Conservation (phyloP, 2,797 vertebrate genomes). For the Melanotaenia parkinsoni region DNA sequence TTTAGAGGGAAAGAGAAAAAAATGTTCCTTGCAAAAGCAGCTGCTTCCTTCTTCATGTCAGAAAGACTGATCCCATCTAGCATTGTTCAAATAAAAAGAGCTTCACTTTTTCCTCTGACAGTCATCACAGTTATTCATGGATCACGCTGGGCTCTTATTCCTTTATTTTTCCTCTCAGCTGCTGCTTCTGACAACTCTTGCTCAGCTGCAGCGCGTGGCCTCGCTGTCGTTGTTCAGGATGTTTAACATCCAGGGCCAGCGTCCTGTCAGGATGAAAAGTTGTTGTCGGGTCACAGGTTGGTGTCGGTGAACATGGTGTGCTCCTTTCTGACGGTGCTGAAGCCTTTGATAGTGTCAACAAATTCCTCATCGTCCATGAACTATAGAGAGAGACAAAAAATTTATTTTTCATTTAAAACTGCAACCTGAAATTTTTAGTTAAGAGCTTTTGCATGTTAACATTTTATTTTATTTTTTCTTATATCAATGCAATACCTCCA, state of each 20-base stretch:
- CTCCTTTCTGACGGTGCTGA: conserved; percentile 96
- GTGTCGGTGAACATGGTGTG: conserved; percentile 97
- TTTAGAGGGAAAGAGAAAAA: background rate
- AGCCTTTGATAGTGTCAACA: conserved; percentile 93
- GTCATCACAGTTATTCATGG: background rate
- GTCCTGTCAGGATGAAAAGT: conserved; percentile 2
- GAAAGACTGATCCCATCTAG: background rate
- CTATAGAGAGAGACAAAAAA: conserved; percentile 65
- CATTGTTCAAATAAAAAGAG: background rate
- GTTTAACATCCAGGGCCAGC: background rate
- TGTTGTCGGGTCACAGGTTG: conserved; percentile 81
- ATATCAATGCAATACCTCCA: too few species aligned
- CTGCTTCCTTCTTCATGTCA: conserved; percentile 1
- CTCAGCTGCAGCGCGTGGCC: background rate
- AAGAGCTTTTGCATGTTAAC: background rate
- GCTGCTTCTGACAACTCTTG: background rate
- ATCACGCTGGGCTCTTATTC: background rate
- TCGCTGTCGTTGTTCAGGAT: conserved; percentile 3
- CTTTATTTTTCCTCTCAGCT: background rate
- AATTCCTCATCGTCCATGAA: conserved; percentile 94
- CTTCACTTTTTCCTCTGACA: background rate
- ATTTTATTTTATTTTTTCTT: too few species aligned
- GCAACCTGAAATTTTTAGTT: background rate
- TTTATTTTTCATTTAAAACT: background rate
- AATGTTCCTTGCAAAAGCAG: background rate